Evolutionary conservation across 2,797 vertebrate species (phyloP).

Genomic region (Parauchenoglanis punctatus): DNA sequence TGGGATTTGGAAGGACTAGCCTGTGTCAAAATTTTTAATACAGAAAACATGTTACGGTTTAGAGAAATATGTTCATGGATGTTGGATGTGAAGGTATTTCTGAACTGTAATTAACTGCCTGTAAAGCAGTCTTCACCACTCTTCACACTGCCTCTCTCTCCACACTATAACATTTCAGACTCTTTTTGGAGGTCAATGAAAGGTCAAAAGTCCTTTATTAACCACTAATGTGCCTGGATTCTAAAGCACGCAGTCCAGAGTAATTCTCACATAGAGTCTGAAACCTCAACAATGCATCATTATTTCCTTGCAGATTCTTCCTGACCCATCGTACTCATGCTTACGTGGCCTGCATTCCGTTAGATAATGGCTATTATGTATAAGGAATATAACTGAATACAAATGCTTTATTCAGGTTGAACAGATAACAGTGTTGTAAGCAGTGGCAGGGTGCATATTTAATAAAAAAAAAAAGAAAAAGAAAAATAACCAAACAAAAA

Average conservation of each 20-base stretch:
- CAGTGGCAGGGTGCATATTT: background rate
- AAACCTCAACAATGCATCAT: conserved; percentile 44
- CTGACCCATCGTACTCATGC: background rate
- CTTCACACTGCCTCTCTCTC: conserved; percentile 7
- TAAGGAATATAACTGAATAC: background rate
- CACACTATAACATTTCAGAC: background rate
- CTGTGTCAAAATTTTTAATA: conserved; percentile 19
- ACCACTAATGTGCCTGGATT: conserved; percentile 41
- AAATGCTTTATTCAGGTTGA: background rate
- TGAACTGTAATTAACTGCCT: conserved; percentile 24
- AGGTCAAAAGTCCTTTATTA: conserved; percentile 47
- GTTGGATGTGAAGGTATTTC: background rate
- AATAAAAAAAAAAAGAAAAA: background rate
- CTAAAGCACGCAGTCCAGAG: conserved; percentile 33
- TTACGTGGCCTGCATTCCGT: conserved; percentile 25
- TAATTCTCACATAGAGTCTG: conserved; percentile 30
- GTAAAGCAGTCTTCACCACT: background rate
- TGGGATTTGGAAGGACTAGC: background rate
- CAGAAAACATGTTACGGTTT: background rate
- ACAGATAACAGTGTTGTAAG: background rate
- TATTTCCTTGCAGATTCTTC: conserved; percentile 27
- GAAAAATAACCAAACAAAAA: background rate
- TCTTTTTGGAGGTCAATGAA: conserved; percentile 44
- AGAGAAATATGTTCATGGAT: conserved; percentile 9
- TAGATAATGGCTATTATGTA: conserved; percentile 10